phyloP scores from a whole-genome alignment of 2,888 invertebrate genomes.

The Scaptomyza parva region DNA sequence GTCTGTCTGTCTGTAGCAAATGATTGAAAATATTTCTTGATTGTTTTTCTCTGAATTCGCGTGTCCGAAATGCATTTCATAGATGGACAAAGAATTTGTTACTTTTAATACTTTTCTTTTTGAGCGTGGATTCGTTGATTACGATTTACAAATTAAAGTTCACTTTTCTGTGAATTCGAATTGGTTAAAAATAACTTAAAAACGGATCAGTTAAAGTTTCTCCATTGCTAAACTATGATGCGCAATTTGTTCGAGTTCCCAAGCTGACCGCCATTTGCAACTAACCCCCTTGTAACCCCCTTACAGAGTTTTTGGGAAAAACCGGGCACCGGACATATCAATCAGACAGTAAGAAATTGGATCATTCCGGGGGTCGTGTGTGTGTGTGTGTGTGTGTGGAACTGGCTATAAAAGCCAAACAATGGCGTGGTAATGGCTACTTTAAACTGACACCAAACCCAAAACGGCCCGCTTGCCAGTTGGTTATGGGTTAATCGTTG shows the following conservation, averaged over 20 bases:
- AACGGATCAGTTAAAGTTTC: too few relatives aligned
- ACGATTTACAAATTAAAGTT: slow-evolving; percentile 1
- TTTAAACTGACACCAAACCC: slow-evolving; percentile 78
- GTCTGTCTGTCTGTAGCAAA: slow-evolving; percentile 25
- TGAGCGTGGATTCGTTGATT: slow-evolving; percentile 19
- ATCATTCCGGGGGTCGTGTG: slow-evolving; percentile 41
- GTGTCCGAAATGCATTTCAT: slow-evolving; percentile 63
- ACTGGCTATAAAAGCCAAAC: slow-evolving; percentile 61
- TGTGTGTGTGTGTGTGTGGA: slow-evolving; percentile 2
- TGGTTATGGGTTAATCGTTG: slow-evolving; percentile 61
- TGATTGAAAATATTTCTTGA: slow-evolving; percentile 79
- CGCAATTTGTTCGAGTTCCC: not conserved
- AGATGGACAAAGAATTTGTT: slow-evolving; percentile 53
- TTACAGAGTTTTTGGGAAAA: slow-evolving; percentile 20
- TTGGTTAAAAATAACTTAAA: too few relatives aligned
- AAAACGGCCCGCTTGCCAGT: slow-evolving; percentile 5
- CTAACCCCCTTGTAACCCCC: slow-evolving; percentile 26
- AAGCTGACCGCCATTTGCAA: slow-evolving; percentile 21
- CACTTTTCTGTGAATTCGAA: not conserved
- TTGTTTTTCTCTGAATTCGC: slow-evolving; percentile 64
- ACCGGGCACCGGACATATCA: slow-evolving; percentile 65
- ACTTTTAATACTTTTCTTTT: slow-evolving; percentile 35
- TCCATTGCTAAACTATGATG: not conserved
- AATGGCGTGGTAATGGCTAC: slow-evolving; percentile 81
- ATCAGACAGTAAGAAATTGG: slow-evolving; percentile 72